These are phyloP conservation scores for Ispidina lecontei DNA, from an alignment of 2,797 vertebrate species.

Conservation along the genomic window DNA sequence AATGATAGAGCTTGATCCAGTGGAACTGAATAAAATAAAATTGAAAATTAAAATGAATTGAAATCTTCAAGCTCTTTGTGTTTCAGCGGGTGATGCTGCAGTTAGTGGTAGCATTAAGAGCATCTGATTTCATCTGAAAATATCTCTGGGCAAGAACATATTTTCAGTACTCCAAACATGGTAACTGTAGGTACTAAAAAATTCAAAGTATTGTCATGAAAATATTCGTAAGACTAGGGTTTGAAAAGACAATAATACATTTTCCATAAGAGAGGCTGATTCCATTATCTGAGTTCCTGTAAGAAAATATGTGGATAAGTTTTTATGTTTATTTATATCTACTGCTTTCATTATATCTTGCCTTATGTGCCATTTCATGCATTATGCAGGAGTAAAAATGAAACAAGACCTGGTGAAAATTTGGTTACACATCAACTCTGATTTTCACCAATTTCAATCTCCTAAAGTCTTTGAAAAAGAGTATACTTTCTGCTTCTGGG, in stretches of 20 bases:
- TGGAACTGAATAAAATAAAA: not conserved
- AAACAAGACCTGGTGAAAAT: constrained; percentile 10
- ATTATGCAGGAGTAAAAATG: constrained; percentile 9
- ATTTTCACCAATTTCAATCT: not conserved
- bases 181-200: constrained; percentile 10
- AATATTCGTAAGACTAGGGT: constrained; percentile 12
- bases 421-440: not conserved
- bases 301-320: constrained; percentile 36
- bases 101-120: not conserved
- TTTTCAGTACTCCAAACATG: not conserved
- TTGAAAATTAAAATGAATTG: not conserved
- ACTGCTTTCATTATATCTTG: constrained; percentile 22
- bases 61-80: not conserved
- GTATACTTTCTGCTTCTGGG: not conserved
- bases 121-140: not conserved
- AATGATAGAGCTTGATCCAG: not conserved
- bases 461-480: not conserved
- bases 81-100: not conserved
- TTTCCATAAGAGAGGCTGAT: not conserved
- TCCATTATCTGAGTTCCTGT: constrained; percentile 53
- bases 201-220: constrained; percentile 30
- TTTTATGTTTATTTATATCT: constrained; percentile 63
- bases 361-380: constrained; percentile 18
- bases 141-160: not conserved
- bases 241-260: constrained; percentile 32